Conservation (phyloP, 2,888 invertebrate genomes). For the Caradrina kadenii region DNA sequence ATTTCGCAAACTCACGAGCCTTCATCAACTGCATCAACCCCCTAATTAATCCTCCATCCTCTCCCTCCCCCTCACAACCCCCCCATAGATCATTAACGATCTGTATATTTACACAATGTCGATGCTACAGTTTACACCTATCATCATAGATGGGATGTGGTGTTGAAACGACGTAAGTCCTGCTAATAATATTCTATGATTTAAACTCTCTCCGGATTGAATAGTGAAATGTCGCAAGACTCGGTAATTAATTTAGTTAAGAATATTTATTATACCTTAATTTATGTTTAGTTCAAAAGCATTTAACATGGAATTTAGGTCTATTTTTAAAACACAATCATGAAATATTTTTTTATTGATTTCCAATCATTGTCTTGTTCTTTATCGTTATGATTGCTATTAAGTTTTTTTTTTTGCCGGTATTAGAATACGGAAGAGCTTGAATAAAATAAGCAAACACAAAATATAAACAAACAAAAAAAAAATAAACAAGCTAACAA, state of each 20-base stretch:
- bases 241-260: background rate
- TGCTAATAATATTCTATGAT: constrained; percentile 1
- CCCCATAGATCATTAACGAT: constrained; percentile 66
- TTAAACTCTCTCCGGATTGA: constrained; percentile 12
- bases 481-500: too few relatives aligned
- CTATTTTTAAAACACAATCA: too few relatives aligned
- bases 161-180: constrained; percentile 17
- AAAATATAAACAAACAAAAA: too few relatives aligned
- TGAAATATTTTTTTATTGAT: too few relatives aligned
- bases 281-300: background rate
- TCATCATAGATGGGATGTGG: constrained; percentile 32
- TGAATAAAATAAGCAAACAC: too few relatives aligned
- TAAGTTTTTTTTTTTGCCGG: background rate
- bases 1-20: constrained; percentile 54
- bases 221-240: background rate
- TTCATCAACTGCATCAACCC: constrained; percentile 59
- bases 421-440: background rate
- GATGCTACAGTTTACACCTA: constrained; percentile 43
- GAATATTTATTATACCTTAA: background rate
- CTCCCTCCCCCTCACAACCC: constrained; percentile 5
- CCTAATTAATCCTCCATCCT: constrained; percentile 56
- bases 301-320: too few relatives aligned
- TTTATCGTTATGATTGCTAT: background rate
- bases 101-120: constrained; percentile 63
- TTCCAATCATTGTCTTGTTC: constrained; percentile 1